These are phyloP conservation scores for Torymus auratus DNA, from an alignment of 2,888 invertebrate species.

Conservation along the genomic window DNA sequence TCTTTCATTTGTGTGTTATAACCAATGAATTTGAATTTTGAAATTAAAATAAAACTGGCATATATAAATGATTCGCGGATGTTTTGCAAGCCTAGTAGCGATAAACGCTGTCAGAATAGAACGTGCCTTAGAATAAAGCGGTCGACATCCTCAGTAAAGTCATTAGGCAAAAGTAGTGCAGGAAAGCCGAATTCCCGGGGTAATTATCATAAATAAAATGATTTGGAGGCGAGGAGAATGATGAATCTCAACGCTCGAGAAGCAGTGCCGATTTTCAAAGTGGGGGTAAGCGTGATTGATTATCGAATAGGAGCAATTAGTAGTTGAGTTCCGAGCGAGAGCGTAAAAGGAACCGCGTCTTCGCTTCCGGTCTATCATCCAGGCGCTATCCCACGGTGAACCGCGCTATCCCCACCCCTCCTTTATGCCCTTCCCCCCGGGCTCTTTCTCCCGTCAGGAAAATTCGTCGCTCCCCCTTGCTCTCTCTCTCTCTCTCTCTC, in stretches of 20 bases:
- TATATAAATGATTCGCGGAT: background rate
- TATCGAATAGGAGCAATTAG: slow-evolving; percentile 51
- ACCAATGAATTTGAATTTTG: no score
- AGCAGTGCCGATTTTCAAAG: slow-evolving; percentile 3
- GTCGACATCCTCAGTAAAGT: slow-evolving; percentile 7
- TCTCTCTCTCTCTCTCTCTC: no score
- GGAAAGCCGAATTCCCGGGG: slow-evolving; percentile 12
- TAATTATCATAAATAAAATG: slow-evolving; percentile 39
- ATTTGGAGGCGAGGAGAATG: background rate
- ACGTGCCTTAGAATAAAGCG: slow-evolving; percentile 35
- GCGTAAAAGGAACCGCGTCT: background rate
- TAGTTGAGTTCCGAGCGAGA: background rate
- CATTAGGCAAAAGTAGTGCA: slow-evolving; percentile 5
- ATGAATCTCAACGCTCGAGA: slow-evolving; percentile 25
- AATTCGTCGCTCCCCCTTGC: background rate
- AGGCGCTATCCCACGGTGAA: slow-evolving; percentile 42
- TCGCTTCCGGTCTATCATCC: slow-evolving; percentile 37
- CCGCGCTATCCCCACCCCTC: background rate
- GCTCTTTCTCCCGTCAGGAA: background rate
- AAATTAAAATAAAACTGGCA: no score
- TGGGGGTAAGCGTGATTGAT: slow-evolving; percentile 43
- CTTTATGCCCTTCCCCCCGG: background rate
- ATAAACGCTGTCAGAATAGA: background rate
- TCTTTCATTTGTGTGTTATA: background rate
- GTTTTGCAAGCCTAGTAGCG: background rate